Evolutionary conservation across 1,140 invertebrate species (phyloP).

Genomic region (Centruroides sculpturatus): DNA sequence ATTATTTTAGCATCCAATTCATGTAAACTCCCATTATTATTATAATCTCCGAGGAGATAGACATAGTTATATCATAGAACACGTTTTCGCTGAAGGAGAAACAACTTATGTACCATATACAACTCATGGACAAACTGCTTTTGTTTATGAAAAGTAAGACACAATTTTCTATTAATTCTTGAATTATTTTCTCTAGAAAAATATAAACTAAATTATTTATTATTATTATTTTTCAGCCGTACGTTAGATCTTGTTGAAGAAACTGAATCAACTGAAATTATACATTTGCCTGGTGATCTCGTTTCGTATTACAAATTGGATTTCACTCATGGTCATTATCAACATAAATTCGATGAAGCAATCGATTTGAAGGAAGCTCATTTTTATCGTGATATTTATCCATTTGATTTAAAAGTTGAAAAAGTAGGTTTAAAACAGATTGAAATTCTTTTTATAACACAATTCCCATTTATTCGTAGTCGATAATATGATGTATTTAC

Average conservation of each 20-base stretch:
- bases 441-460: too few relatives aligned
- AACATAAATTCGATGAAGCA: constrained; percentile 1
- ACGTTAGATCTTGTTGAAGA: constrained; percentile 1
- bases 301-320: neutral
- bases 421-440: neutral
- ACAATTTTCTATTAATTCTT: too few relatives aligned
- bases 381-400: constrained; percentile 2
- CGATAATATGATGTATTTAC: too few relatives aligned
- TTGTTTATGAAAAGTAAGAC: constrained; percentile 12
- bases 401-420: constrained; percentile 3
- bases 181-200: too few relatives aligned
- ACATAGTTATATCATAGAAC: constrained; percentile 18
- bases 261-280: neutral
- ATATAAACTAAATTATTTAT: neutral
- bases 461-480: too few relatives aligned
- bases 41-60: constrained; percentile 16
- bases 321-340: constrained; percentile 1
- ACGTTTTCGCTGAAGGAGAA: constrained; percentile 5
- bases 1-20: constrained; percentile 13
- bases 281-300: neutral
- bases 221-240: constrained; percentile 1
- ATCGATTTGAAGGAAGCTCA: constrained; percentile 10
- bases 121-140: constrained; percentile 12
- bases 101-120: constrained; percentile 14
- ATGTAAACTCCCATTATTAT: constrained; percentile 1